Evolutionary conservation across 2,888 invertebrate species (phyloP).

Genomic region (Pharmacophagus antenor): DNA sequence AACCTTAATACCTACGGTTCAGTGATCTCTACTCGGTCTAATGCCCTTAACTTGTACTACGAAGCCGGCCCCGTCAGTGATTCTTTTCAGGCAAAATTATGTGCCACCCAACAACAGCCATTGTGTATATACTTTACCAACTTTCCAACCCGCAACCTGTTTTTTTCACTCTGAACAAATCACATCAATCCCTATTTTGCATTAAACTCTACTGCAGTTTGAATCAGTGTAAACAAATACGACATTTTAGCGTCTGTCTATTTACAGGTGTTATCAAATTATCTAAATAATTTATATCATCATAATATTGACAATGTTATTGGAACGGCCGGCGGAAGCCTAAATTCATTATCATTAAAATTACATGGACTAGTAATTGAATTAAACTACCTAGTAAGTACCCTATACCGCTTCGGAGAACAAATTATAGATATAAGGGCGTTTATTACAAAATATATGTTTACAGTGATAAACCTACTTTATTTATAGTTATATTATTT

Average conservation of each 20-base stretch:
- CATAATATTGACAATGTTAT: constrained; percentile 19
- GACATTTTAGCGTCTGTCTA: background rate
- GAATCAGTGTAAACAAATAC: background rate
- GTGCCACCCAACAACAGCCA: background rate
- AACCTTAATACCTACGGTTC: constrained; percentile 61
- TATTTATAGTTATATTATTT: constrained; percentile 56
- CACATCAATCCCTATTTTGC: constrained; percentile 1
- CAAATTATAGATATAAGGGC: constrained; percentile 61
- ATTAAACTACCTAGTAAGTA: constrained; percentile 80
- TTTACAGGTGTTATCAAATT: constrained; percentile 17
- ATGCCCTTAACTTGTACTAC: constrained; percentile 73
- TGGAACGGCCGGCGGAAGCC: constrained; percentile 60
- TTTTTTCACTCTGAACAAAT: constrained; percentile 1
- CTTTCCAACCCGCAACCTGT: background rate
- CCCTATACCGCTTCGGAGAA: constrained; percentile 79
- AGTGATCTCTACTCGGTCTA: constrained; percentile 63
- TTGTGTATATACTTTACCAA: background rate
- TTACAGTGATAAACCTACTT: constrained; percentile 58
- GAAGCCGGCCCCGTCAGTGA: constrained; percentile 53
- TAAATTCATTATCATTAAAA: constrained; percentile 72
- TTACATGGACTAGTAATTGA: constrained; percentile 80
- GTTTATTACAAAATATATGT: constrained; percentile 52
- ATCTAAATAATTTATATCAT: constrained; percentile 22
- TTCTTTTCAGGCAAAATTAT: constrained; percentile 1
- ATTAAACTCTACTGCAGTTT: background rate